A percentile compares a stretch with the other conserved stretches of the same genome.
These are phyloP conservation scores for Drosophila tsacasi DNA, from an alignment of 1,140 invertebrate genomes.

Conservation along the genomic window DNA sequence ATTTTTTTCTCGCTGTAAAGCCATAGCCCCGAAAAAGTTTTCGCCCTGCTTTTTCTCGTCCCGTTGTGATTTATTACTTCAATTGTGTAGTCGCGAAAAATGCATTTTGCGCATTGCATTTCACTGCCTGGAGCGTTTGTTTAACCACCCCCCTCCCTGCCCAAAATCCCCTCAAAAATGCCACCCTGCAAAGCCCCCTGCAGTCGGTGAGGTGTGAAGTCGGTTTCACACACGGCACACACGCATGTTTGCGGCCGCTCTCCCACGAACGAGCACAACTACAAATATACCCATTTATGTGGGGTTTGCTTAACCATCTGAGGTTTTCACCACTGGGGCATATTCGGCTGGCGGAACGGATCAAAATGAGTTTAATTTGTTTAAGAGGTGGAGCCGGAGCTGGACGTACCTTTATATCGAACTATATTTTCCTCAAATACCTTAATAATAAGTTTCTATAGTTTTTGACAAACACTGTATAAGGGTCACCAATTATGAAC, in stretches of 20 bases:
- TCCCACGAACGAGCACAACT: conserved; percentile 5
- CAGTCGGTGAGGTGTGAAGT: conserved; percentile 72
- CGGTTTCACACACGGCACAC: conserved; percentile 56
- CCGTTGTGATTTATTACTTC: conserved; percentile 76
- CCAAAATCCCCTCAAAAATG: neutral
- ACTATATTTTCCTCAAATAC: neutral
- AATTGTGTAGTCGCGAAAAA: conserved; percentile 82
- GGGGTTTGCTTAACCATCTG: conserved; percentile 30
- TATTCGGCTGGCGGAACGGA: conserved; percentile 12
- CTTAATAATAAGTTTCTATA: too few relatives aligned
- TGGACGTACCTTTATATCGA: neutral
- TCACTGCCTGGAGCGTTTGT: conserved; percentile 77
- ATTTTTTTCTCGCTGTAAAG: conserved; percentile 11
- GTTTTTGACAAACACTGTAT: neutral
- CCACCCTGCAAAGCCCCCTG: neutral
- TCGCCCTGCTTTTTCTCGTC: conserved; percentile 11
- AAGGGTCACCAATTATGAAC: neutral
- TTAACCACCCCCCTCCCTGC: conserved; percentile 19
- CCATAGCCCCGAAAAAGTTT: conserved; percentile 47
- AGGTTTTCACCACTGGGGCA: conserved; percentile 3
- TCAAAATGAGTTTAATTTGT: conserved; percentile 3
- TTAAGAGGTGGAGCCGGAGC: neutral
- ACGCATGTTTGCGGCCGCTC: conserved; percentile 64
- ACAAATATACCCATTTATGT: conserved; percentile 35
- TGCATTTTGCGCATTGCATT: conserved; percentile 83